Percentiles rank a stretch among this genome's conserved stretches.
Conservation (phyloP, 2,888 invertebrate genomes). For the Scaeva pyrastri region DNA sequence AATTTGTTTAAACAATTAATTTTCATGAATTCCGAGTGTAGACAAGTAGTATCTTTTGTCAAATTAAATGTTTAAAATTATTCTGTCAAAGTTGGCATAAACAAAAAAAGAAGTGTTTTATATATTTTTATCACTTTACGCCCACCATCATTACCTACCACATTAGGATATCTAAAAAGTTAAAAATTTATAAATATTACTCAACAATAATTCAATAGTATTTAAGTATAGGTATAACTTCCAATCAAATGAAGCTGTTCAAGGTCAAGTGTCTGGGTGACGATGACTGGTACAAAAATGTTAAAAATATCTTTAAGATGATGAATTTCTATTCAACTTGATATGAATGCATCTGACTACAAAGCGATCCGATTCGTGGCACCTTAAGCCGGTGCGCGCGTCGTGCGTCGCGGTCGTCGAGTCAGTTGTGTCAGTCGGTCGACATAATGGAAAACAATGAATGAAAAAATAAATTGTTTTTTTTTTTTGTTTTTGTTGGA, state of each 20-base stretch:
- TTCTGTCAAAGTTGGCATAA: not conserved
- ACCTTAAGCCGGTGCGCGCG: not conserved
- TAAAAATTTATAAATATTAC: not conserved
- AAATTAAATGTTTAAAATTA: not conserved
- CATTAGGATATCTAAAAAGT: conserved; percentile 22
- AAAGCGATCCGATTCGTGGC: not conserved
- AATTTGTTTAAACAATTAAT: no score
- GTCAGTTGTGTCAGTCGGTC: not conserved
- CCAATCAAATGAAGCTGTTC: conserved; percentile 20
- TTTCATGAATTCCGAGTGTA: no score
- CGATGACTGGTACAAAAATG: not conserved
- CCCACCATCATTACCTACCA: conserved; percentile 26
- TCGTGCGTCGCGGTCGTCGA: no score
- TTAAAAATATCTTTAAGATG: conserved; percentile 1
- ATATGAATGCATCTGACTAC: conserved; percentile 2
- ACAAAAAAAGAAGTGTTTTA: not conserved
- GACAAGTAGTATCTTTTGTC: no score
- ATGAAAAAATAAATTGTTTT: conserved; percentile 37
- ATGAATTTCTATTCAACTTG: not conserved
- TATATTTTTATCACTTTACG: not conserved
- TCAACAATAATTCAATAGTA: conserved; percentile 31
- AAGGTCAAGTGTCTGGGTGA: conserved; percentile 3
- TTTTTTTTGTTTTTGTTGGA: conserved; percentile 16
- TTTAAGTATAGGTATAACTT: not conserved
- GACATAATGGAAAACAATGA: conserved; percentile 8